Evolutionary conservation across 2,797 vertebrate species (phyloP).

Genomic region (Galago senegalensis): DNA sequence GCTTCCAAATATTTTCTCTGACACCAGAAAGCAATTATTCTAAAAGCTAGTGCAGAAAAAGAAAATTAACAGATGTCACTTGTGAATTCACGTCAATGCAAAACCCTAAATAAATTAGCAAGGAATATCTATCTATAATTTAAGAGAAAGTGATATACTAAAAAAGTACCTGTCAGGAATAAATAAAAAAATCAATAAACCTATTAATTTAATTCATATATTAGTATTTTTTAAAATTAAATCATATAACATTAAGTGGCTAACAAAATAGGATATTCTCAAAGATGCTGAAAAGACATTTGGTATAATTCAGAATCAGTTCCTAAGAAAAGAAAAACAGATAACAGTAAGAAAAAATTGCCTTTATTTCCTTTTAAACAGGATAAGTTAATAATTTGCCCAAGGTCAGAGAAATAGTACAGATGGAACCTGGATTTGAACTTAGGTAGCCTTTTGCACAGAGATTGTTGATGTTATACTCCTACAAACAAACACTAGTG

Average conservation of each 20-base stretch:
- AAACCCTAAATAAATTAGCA: not conserved
- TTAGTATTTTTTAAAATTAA: not conserved
- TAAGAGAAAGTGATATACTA: not conserved
- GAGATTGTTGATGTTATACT: not conserved
- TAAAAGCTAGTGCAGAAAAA: not conserved
- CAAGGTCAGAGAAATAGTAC: not conserved
- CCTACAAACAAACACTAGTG: not conserved
- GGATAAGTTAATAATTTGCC: not conserved
- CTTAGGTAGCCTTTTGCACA: not conserved
- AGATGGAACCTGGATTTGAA: not conserved
- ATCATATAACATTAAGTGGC: not conserved
- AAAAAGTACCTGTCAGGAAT: not conserved
- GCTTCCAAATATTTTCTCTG: not conserved
- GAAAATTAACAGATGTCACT: not conserved
- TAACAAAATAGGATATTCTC: not conserved
- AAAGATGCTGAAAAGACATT: not conserved
- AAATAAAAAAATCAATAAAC: conserved; percentile 13
- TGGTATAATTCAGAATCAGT: conserved; percentile 1
- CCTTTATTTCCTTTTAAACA: not conserved
- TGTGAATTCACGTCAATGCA: not conserved
- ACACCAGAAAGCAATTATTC: not conserved
- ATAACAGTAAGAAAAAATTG: not conserved
- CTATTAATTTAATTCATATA: not conserved
- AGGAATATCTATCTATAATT: not conserved
- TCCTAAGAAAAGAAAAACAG: not conserved